phyloP scores from a whole-genome alignment of 2,113 vertebrate genomes.

The Mesocricetus auratus region DNA sequence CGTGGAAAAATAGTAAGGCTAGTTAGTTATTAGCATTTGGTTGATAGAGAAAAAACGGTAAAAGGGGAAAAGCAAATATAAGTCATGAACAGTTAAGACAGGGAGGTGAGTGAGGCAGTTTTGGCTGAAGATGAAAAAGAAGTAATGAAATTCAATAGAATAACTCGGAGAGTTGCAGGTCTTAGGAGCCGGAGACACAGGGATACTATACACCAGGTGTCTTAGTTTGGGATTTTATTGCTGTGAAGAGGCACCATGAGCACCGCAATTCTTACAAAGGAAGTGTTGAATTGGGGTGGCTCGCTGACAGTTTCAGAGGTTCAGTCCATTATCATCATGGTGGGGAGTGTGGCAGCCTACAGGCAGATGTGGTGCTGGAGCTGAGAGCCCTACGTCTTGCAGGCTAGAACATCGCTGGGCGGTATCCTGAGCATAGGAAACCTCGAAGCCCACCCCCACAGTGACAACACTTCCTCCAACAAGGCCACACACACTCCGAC shows the following conservation, averaged over 20 bases:
- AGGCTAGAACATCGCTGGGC: neutral
- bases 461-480: neutral
- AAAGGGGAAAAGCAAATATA: neutral
- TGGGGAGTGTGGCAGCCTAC: neutral
- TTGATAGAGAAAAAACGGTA: neutral
- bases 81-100: neutral
- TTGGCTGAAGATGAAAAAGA: neutral
- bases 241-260: neutral
- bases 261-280: neutral
- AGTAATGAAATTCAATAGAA: neutral
- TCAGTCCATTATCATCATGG: neutral
- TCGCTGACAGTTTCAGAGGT: neutral
- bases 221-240: neutral
- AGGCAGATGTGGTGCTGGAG: neutral
- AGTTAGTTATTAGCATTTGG: neutral
- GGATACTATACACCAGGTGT: neutral
- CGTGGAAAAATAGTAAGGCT: neutral
- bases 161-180: neutral
- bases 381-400: neutral
- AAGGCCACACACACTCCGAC: no score
- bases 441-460: neutral
- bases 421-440: neutral
- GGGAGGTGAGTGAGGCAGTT: neutral
- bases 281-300: neutral
- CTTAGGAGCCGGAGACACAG: neutral